phyloP scores from a whole-genome alignment of 2,113 vertebrate species.

The Semnornis frantzii region DNA sequence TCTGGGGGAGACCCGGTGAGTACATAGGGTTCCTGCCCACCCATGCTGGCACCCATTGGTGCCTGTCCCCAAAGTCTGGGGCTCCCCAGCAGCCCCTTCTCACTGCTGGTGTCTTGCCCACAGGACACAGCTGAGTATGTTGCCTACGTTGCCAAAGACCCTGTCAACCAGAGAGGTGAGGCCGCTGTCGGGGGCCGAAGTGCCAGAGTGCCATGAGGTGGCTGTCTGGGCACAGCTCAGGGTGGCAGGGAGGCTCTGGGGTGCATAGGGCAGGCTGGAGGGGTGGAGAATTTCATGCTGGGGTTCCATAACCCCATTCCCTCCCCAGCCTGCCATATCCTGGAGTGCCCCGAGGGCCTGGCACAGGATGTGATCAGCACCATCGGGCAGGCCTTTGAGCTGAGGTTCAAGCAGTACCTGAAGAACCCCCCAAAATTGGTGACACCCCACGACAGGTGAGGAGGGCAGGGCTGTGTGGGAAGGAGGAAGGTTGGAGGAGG shows the following conservation, averaged over 20 bases:
- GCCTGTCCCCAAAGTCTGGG: fast-evolving
- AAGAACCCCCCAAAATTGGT: constrained; percentile 98
- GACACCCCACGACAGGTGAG: constrained; percentile 93
- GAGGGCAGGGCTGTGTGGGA: background rate
- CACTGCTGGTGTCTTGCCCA: background rate
- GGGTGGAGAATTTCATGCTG: background rate
- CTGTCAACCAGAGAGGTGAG: constrained; percentile 98
- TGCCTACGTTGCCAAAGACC: constrained; percentile 96
- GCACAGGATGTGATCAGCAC: constrained; percentile 99
- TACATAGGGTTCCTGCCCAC: background rate
- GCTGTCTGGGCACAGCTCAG: background rate
- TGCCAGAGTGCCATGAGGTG: background rate
- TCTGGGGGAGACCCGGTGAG: constrained; percentile 97
- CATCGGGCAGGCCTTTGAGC: constrained; percentile 95
- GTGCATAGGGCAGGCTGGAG: background rate
- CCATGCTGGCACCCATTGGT: fast-evolving
- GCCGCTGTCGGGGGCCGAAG: background rate
- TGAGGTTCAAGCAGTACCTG: constrained; percentile 98
- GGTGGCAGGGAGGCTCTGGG: background rate
- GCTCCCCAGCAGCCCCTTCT: background rate
- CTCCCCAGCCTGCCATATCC: constrained; percentile 90
- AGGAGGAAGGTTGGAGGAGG: background rate
- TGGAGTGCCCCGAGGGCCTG: constrained; percentile 94
- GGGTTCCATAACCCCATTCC: background rate
- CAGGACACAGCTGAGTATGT: constrained; percentile 84